phyloP scores from a whole-genome alignment of 2,888 invertebrate genomes.

The Mythimna impura region DNA sequence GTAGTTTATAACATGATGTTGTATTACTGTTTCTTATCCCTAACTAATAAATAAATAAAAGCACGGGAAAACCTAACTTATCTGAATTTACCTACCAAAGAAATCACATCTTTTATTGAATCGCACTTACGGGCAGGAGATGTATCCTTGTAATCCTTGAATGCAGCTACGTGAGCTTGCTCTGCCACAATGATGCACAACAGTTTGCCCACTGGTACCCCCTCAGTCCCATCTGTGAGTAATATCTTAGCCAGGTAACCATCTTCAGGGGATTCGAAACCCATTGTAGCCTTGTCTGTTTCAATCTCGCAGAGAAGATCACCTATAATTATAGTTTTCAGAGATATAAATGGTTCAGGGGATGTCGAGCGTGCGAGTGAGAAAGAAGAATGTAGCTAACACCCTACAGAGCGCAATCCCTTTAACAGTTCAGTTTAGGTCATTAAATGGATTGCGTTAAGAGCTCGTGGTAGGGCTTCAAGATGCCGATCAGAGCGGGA shows the following conservation, averaged over 20 bases:
- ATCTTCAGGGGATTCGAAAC: slow-evolving; percentile 99
- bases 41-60: too few species aligned
- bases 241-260: slow-evolving; percentile 98
- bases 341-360: too few species aligned
- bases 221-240: slow-evolving; percentile 96
- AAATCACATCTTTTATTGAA: not conserved
- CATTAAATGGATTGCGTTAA: too few species aligned
- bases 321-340: slow-evolving; percentile 85
- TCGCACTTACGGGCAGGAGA: slow-evolving; percentile 78
- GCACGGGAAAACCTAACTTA: not conserved
- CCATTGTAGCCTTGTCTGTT: slow-evolving; percentile 99
- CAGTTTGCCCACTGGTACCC: slow-evolving; percentile 98
- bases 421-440: too few species aligned
- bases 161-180: slow-evolving; percentile 95
- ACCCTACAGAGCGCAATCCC: too few species aligned
- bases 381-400: too few species aligned
- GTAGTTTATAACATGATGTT: too few species aligned
- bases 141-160: slow-evolving; percentile 96
- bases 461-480: too few species aligned
- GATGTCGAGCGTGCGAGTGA: too few species aligned
- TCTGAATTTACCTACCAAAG: not conserved
- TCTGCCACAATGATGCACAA: slow-evolving; percentile 98
- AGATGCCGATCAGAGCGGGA: too few species aligned
- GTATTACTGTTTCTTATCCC: too few species aligned
- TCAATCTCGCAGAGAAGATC: slow-evolving; percentile 99